Evolutionary conservation across 2,113 vertebrate genomes (phyloP).

Genomic region (Pomatorhinus ruficollis): DNA sequence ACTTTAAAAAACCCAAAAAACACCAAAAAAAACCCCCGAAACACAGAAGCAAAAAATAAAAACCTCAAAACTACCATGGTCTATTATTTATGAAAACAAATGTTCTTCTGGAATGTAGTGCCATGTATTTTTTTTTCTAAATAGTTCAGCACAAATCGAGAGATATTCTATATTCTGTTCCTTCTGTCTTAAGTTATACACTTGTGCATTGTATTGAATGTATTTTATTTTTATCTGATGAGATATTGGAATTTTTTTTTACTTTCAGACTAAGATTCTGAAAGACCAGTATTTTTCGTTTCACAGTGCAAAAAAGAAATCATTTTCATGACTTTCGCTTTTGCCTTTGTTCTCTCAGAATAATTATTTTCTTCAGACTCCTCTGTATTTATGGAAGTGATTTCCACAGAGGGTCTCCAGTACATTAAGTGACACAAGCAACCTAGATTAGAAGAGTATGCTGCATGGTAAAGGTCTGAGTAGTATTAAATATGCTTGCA

Average conservation of each 20-base stretch:
- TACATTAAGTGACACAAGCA: not conserved
- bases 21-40: rapidly evolving
- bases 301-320: not conserved
- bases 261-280: not conserved
- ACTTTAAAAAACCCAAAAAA: not conserved
- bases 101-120: not conserved
- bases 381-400: not conserved
- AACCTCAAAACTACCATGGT: rapidly evolving
- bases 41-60: not conserved
- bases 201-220: not conserved
- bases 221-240: not conserved
- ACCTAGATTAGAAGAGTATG: not conserved
- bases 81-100: not conserved
- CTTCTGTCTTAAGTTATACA: not conserved
- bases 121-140: not conserved
- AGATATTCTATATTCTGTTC: not conserved
- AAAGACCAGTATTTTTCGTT: not conserved
- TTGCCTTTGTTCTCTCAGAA: not conserved
- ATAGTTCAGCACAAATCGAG: not conserved
- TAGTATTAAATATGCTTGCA: not conserved
- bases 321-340: not conserved
- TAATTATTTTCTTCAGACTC: not conserved
- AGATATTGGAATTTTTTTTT: not conserved
- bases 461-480: not conserved
- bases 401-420: not conserved